Base-by-base conservation (phyloP, 2,113 vertebrate genomes). In the Indicator indicator region DNA sequence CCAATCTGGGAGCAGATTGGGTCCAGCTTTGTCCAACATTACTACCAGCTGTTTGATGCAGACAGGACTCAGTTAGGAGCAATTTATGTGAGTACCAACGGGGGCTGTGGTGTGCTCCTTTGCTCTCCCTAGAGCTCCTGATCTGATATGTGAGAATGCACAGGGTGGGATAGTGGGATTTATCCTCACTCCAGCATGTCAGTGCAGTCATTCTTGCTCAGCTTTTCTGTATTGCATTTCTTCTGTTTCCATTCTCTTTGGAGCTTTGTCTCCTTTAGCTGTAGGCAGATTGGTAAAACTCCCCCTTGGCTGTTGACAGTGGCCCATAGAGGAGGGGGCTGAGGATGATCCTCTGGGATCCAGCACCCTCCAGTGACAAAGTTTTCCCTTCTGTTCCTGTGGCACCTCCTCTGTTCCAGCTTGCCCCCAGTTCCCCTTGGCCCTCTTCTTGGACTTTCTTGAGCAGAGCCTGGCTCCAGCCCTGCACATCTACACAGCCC, bases 1-100 rank as follows among this genome's bases (percentile, higher is more conserved):
- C 99, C 99, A 97, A 98, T 99, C 97, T 99, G 99, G 99, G 99
- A 99, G 97, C 99, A 99, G 97, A 99, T 99, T 98, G 99, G 99
- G 98, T 98, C 98, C 97, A 99, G 99, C 98, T 99, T 99, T 85
- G 98, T 99, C 97, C 98, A 99, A 94, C 99, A 99, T 98, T 99
- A 99, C 96, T 99, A 99, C 96, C 98, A 99, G 78, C 97, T 99
- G 97, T 99, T 99, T 98, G 99, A 99, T 98, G 98, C 98, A 64
- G 98, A 99, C 97, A 99, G 99, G 98, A 98, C 98, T 94, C 98
- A 98, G 86, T 98, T 99, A 91, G 99, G 98, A 97, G 98, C 98
- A 96, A 99, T 99, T 98, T 99, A 99, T 96, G 99, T 99, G 95
- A 99, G 99, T 99, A 94, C n/a, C 52, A 68, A 28, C 12, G 20